Conservation (phyloP, 2,797 vertebrate genomes). For the Triplophysa bombifrons region DNA sequence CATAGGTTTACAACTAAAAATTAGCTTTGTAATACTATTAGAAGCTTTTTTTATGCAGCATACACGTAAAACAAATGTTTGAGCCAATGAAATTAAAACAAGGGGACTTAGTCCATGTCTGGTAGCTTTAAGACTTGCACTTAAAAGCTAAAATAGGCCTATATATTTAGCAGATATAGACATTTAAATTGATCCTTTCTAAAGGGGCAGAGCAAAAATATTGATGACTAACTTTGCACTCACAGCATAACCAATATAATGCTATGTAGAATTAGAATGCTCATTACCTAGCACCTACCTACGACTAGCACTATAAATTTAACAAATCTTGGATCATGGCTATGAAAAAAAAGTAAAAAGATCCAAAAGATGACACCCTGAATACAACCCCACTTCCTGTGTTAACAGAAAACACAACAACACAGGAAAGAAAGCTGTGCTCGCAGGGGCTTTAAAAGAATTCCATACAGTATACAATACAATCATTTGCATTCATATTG, state of each 20-base stretch:
- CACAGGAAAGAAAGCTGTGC: background rate
- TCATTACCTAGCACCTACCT: background rate
- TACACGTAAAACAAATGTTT: no score
- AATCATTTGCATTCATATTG: background rate
- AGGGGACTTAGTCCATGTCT: background rate
- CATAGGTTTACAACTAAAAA: constrained; percentile 50
- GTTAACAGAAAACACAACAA: background rate
- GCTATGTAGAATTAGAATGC: no score
- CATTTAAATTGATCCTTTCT: background rate
- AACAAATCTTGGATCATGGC: background rate
- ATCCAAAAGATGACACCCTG: background rate
- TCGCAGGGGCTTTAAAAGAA: background rate
- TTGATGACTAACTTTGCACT: no score
- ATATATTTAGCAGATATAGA: background rate
- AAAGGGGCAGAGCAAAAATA: background rate
- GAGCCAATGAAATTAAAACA: background rate
- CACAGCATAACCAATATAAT: no score
- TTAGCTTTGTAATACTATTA: constrained; percentile 59
- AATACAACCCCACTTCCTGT: no score
- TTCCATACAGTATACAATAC: background rate
- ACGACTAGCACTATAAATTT: background rate
- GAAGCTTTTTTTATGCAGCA: no score
- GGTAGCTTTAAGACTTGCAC: background rate
- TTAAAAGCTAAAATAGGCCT: background rate
- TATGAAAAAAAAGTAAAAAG: background rate